These are phyloP conservation scores for Sebastes elongatus DNA, from an alignment of 2,797 vertebrate species.

Conservation along the genomic window DNA sequence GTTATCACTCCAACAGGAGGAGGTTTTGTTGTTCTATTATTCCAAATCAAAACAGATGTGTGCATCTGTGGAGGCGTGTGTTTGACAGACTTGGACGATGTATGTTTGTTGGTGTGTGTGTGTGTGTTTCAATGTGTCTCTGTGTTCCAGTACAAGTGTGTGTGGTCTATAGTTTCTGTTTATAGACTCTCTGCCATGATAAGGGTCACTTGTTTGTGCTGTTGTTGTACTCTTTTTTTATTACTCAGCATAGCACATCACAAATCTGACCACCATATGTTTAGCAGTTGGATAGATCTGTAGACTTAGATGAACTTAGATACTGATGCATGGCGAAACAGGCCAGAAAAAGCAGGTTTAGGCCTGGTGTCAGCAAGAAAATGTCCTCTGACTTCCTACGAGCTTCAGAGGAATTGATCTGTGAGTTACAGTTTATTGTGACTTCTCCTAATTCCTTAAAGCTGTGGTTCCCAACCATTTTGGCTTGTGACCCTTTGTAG, in stretches of 20 bases:
- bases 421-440: neutral
- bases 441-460: neutral
- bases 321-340: neutral
- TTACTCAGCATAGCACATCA: conserved; percentile 2
- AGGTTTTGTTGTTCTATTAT: conserved; percentile 18
- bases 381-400: too few relatives aligned
- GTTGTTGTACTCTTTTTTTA: neutral
- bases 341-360: neutral
- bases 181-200: conserved; percentile 4
- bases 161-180: conserved; percentile 50
- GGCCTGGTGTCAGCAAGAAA: too few relatives aligned
- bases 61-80: neutral
- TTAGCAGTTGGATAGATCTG: conserved; percentile 1
- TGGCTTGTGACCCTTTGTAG: neutral
- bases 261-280: conserved; percentile 30
- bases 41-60: conserved; percentile 58
- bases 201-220: conserved; percentile 2
- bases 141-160: neutral
- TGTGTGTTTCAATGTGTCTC: neutral
- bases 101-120: conserved; percentile 2
- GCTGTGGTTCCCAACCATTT: neutral
- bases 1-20: conserved; percentile 26
- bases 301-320: neutral
- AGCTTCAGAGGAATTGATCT: neutral
- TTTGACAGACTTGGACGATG: conserved; percentile 9